These are phyloP conservation scores for Melanotaenia maccullochi DNA, from an alignment of 2,797 vertebrate genomes.

Conservation along the genomic window DNA sequence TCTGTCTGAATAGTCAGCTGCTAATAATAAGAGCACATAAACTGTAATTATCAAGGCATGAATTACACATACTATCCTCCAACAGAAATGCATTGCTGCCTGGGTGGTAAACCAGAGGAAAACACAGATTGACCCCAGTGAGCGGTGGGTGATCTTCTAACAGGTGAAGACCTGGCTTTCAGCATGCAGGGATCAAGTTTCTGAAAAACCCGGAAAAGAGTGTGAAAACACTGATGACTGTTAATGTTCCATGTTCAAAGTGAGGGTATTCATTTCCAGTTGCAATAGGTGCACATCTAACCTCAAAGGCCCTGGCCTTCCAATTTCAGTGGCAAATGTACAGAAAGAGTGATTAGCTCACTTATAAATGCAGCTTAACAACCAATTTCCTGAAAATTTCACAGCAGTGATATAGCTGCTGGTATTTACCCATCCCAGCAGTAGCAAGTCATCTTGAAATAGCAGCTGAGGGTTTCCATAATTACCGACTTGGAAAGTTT, in stretches of 20 bases:
- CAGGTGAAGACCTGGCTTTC: slow-evolving; percentile 78
- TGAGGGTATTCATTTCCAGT: slow-evolving; percentile 35
- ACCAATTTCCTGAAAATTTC: slow-evolving; percentile 71
- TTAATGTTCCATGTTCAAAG: slow-evolving; percentile 71
- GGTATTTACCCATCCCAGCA: slow-evolving; percentile 60
- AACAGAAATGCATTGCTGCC: slow-evolving; percentile 55
- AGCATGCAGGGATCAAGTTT: slow-evolving; percentile 75
- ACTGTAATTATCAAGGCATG: slow-evolving; percentile 75
- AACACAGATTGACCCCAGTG: slow-evolving; percentile 67
- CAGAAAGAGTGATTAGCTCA: slow-evolving; percentile 74
- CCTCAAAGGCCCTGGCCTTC: slow-evolving; percentile 72
- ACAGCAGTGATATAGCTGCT: slow-evolving; percentile 54
- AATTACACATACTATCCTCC: slow-evolving; percentile 69
- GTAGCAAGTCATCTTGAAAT: slow-evolving; percentile 52
- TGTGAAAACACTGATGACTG: slow-evolving; percentile 66
- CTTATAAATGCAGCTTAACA: slow-evolving; percentile 79
- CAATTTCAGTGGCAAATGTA: slow-evolving; percentile 71
- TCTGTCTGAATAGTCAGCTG: slow-evolving; percentile 72
- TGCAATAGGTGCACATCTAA: slow-evolving; percentile 42
- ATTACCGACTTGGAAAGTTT: slow-evolving; percentile 43
- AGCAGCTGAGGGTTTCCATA: slow-evolving; percentile 38
- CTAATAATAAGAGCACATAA: slow-evolving; percentile 65
- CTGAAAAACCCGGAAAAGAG: slow-evolving; percentile 64
- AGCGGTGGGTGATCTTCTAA: slow-evolving; percentile 69
- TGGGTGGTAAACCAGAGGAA: slow-evolving; percentile 77